Evolutionary conservation across 2,113 vertebrate genomes (phyloP).

Genomic region (Dromas ardeola): DNA sequence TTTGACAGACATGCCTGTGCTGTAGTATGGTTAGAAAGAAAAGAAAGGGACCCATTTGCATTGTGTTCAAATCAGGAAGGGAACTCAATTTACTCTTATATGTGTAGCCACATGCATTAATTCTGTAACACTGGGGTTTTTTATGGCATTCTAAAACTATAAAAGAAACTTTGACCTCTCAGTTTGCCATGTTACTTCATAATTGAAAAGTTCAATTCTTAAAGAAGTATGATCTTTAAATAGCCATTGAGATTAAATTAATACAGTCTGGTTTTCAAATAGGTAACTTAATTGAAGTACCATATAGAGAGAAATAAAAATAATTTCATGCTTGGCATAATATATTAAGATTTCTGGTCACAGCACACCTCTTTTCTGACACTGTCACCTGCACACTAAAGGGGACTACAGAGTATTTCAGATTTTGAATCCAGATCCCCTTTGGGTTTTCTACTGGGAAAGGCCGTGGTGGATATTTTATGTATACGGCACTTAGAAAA

Average conservation of each 20-base stretch:
- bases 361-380: not conserved
- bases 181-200: not conserved
- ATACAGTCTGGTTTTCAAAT: not conserved
- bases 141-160: not conserved
- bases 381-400: not conserved
- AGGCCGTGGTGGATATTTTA: conserved; percentile 16
- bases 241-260: not conserved
- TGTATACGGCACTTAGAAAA: not conserved
- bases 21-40: not conserved
- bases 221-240: not conserved
- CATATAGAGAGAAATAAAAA: not conserved
- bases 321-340: not conserved
- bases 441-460: not conserved
- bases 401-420: not conserved
- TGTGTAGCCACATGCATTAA: not conserved
- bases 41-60: not conserved
- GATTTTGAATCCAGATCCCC: not conserved
- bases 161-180: not conserved
- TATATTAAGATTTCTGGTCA: not conserved
- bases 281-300: not conserved
- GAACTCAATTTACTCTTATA: not conserved
- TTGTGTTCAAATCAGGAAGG: not conserved
- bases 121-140: not conserved
- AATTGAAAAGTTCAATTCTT: not conserved
- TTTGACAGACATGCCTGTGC: not conserved